Conservation (phyloP, 2,797 vertebrate species). For the Euphonia xanthogaster region DNA sequence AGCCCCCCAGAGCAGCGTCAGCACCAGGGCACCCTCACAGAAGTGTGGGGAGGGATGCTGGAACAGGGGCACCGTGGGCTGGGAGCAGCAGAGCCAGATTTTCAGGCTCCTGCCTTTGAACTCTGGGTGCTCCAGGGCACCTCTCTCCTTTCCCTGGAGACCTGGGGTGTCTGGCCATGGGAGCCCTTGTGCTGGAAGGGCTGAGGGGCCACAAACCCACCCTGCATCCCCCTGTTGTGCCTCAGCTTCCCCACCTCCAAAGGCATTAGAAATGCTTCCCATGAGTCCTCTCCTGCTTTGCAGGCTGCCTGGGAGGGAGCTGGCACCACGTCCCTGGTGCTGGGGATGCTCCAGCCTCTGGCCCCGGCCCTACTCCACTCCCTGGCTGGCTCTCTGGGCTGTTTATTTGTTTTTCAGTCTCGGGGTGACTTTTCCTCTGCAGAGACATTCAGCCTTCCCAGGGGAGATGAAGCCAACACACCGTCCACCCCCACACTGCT, state of each 20-base stretch:
- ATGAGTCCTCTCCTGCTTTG: neutral
- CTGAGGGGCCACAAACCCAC: neutral
- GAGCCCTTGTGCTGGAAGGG: rapidly evolving
- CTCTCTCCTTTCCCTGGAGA: neutral
- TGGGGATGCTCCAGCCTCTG: neutral
- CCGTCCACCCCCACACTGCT: rapidly evolving
- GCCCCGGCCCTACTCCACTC: neutral
- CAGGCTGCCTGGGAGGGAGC: neutral
- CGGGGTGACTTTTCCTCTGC: neutral
- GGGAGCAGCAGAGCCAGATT: neutral
- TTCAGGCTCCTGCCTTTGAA: conserved; percentile 24
- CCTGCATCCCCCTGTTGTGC: rapidly evolving
- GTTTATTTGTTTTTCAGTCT: neutral
- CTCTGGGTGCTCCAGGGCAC: rapidly evolving
- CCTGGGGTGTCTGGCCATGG: rapidly evolving
- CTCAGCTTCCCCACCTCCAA: neutral
- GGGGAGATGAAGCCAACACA: neutral
- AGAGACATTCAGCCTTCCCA: neutral
- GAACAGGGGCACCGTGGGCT: rapidly evolving
- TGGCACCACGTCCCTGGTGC: neutral
- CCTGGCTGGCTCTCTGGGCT: rapidly evolving
- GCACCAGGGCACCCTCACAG: neutral
- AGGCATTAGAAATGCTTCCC: neutral
- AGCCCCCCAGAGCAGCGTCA: neutral
- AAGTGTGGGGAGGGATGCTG: rapidly evolving